Base-by-base conservation (phyloP, 1,140 invertebrate genomes). In the Penaeus indicus region DNA sequence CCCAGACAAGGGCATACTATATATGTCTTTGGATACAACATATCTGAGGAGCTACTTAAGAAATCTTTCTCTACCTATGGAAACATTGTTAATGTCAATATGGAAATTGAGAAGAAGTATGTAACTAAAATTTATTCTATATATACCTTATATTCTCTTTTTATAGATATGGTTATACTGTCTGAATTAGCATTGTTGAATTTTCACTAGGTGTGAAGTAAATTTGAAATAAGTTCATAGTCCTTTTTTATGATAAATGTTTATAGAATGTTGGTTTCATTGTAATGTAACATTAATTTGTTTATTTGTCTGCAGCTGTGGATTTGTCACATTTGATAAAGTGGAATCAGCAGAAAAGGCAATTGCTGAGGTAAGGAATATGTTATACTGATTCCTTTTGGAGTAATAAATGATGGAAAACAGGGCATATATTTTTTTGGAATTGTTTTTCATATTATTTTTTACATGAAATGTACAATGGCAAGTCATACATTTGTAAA, bases 311-410 rank as follows among this genome's bases (percentile, higher is more conserved):
- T 91, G 5, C 92, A 96, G 95, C 93, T 97, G 97, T 92, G 97
- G 97, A 18, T 98, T 98, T 94, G 95, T 99, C 13, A 97, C 97
- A 8, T 99, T 98, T 94, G 97, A 98, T 90, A 97, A 97, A 92
- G 94, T 96, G 25, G 97, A 98, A 90, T 95, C 96, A 62, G 97
- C 97, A 21, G 96, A 97, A 79, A 95, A 96, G 91, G 97, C 97
- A 0, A 98, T 98, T 90, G 94, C 95, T 85, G 96, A 91, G 92
- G 95, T 95, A 93, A 93, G 91, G 91, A 90, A 90, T 80, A 13
- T 25, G 8, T 38, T 84, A 38, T 72, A 61, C 3, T 85, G 5
- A 47, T 82, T 38, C n/a, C 47, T 67, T 86, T 89, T 90, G 85
- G 32, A 87, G 85, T 82, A 67, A 81, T 86, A 63, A 81, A 21